Conservation (phyloP, 2,888 invertebrate genomes). For the Hirtodrosophila duncani region DNA sequence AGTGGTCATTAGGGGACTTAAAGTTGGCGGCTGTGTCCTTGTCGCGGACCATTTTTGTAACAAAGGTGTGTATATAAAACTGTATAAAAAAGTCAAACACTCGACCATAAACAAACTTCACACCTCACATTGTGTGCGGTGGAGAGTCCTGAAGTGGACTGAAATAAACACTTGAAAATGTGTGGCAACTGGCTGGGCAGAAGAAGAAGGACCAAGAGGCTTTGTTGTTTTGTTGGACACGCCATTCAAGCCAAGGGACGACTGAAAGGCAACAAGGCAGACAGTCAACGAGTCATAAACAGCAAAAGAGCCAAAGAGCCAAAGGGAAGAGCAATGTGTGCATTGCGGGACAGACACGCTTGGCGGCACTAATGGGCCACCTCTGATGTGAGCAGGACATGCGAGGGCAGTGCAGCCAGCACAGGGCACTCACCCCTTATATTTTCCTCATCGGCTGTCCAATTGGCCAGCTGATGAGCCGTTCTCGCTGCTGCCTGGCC, state of each 20-base stretch:
- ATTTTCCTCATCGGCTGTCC: slow-evolving; percentile 15
- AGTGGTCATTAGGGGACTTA: slow-evolving; percentile 71
- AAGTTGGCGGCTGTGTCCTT: slow-evolving; percentile 28
- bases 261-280: slow-evolving; percentile 1
- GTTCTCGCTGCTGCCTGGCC: not conserved
- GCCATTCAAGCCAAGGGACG: slow-evolving; percentile 27
- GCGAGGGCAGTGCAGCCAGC: slow-evolving; percentile 5
- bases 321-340: slow-evolving; percentile 2
- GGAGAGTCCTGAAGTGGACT: slow-evolving; percentile 53
- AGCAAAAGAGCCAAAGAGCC: not conserved
- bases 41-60: slow-evolving; percentile 28
- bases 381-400: slow-evolving; percentile 25
- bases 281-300: slow-evolving; percentile 2
- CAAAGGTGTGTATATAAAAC: slow-evolving; percentile 3
- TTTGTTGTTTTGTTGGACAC: slow-evolving; percentile 36
- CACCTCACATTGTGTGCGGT: slow-evolving; percentile 58
- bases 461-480: slow-evolving; percentile 28
- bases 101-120: slow-evolving; percentile 74
- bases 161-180: slow-evolving; percentile 67
- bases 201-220: slow-evolving; percentile 7
- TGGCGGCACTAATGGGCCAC: slow-evolving; percentile 56
- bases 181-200: slow-evolving; percentile 35
- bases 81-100: slow-evolving; percentile 40
- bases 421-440: not conserved
- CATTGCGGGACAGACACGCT: slow-evolving; percentile 28